Conservation (phyloP, 2,797 vertebrate species). For the Parotocinclus haroldoi region DNA sequence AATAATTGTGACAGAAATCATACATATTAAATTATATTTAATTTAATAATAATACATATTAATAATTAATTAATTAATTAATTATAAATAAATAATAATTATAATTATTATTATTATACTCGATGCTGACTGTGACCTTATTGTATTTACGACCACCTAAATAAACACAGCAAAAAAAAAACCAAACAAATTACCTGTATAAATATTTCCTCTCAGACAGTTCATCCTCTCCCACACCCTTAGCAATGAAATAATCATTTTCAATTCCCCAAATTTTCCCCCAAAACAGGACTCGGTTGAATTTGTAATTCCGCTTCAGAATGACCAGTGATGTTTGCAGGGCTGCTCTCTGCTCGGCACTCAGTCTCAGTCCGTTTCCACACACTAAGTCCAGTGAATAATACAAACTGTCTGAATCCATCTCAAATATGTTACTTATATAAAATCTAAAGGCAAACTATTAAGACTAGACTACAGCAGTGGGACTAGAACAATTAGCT, state of each 20-base stretch:
- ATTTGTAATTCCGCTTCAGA: constrained; percentile 80
- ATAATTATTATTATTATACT: too few species aligned
- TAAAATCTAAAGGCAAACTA: background rate
- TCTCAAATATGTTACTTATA: constrained; percentile 40
- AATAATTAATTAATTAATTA: too few species aligned
- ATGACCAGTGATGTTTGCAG: constrained; percentile 77
- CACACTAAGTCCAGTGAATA: constrained; percentile 74
- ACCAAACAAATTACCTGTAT: constrained; percentile 88
- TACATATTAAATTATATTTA: too few species aligned
- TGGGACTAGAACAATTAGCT: background rate
- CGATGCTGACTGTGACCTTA: too few species aligned
- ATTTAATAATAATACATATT: too few species aligned
- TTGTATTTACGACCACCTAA: too few species aligned
- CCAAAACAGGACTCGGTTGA: constrained; percentile 83
- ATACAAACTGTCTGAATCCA: constrained; percentile 74
- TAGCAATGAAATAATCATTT: constrained; percentile 82
- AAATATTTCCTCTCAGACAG: constrained; percentile 74
- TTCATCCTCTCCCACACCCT: constrained; percentile 80
- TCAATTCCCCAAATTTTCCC: constrained; percentile 84
- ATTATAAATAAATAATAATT: too few species aligned
- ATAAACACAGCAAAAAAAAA: background rate
- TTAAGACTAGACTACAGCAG: too few species aligned
- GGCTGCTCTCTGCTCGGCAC: constrained; percentile 73
- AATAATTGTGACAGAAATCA: too few species aligned
- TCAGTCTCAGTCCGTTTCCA: constrained; percentile 74